A percentile compares a stretch with the other conserved stretches of the same genome.
Evolutionary conservation across 2,888 invertebrate species (phyloP).

Genomic region (Polydesmus complanatus): DNA sequence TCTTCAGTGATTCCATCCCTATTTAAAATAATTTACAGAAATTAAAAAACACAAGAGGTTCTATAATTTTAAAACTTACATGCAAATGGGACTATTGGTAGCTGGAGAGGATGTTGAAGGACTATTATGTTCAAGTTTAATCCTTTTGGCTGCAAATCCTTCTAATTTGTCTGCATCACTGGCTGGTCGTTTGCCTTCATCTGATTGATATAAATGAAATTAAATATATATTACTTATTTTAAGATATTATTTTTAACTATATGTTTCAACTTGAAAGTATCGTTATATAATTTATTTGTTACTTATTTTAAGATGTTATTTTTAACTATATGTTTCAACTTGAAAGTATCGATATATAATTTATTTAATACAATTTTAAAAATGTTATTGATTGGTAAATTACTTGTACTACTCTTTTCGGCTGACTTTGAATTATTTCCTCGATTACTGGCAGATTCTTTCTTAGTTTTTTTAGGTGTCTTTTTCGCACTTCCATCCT

Average conservation of each 20-base stretch:
- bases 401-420: neutral
- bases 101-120: neutral
- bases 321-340: neutral
- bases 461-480: neutral
- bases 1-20: conserved; percentile 88
- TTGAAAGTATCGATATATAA: neutral
- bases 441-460: neutral
- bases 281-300: neutral
- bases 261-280: neutral
- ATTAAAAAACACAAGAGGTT: neutral
- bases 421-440: neutral
- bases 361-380: neutral
- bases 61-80: neutral
- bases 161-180: neutral
- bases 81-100: neutral
- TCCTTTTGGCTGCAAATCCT: neutral
- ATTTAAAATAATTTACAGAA: conserved; percentile 38
- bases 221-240: neutral
- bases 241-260: neutral
- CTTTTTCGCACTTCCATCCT: neutral
- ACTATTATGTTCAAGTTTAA: neutral
- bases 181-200: neutral
- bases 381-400: neutral
- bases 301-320: neutral
- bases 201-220: neutral